phyloP scores from a whole-genome alignment of 2,113 vertebrate species.

The Varanus komodoensis region DNA sequence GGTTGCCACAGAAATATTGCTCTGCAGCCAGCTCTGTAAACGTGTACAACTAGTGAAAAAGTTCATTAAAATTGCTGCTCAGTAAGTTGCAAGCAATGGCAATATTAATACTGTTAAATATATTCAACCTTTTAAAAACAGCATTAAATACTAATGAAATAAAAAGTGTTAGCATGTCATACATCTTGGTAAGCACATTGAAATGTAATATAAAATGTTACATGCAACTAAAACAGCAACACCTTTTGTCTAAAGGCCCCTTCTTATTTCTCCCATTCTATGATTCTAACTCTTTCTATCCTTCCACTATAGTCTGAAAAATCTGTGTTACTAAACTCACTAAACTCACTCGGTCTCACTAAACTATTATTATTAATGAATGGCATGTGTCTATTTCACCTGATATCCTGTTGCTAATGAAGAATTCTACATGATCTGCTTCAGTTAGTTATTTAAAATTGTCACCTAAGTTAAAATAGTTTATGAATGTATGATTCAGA shows the following conservation, averaged over 20 bases:
- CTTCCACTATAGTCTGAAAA: conserved; percentile 20
- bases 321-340: conserved; percentile 41
- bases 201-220: neutral
- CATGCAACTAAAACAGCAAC: neutral
- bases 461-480: conserved; percentile 58
- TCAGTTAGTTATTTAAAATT: neutral
- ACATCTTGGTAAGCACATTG: neutral
- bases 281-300: neutral
- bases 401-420: neutral
- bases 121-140: neutral
- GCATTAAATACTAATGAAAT: neutral
- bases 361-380: conserved; percentile 7
- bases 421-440: neutral
- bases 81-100: conserved; percentile 82
- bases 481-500: conserved; percentile 49
- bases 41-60: conserved; percentile 97
- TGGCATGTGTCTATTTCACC: neutral
- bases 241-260: neutral
- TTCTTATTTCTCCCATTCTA: too few relatives aligned
- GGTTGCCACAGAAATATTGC: conserved; percentile 95
- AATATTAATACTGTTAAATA: neutral
- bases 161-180: neutral
- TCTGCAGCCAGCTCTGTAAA: conserved; percentile 90
- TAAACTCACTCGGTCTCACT: neutral
- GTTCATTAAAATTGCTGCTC: conserved; percentile 98